These are phyloP conservation scores for Stegastes partitus DNA, from an alignment of 2,113 vertebrate species.

Conservation along the genomic window DNA sequence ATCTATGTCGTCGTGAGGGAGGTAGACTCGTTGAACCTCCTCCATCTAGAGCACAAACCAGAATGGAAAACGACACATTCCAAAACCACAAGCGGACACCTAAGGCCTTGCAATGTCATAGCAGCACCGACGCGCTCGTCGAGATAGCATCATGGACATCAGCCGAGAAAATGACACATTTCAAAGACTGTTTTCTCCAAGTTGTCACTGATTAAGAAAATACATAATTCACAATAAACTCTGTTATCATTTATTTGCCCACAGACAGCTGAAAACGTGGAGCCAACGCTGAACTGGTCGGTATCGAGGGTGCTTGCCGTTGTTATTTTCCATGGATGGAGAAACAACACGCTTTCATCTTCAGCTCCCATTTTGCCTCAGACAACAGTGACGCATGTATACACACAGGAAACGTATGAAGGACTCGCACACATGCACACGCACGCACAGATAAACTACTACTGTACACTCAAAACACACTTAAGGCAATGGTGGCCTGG, in stretches of 20 bases:
- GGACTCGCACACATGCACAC: constrained; percentile 16
- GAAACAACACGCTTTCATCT: constrained; percentile 7
- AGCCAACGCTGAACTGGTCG: constrained; percentile 6
- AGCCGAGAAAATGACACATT: constrained; percentile 37
- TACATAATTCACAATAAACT: not conserved
- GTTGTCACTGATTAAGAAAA: constrained; percentile 22
- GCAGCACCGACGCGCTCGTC: constrained; percentile 46
- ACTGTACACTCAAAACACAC: constrained; percentile 61
- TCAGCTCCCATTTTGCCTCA: constrained; percentile 31
- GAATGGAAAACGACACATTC: constrained; percentile 33
- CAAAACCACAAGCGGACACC: constrained; percentile 42
- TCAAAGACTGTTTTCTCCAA: constrained; percentile 27
- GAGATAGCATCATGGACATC: constrained; percentile 24
- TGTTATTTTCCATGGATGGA: constrained; percentile 7
- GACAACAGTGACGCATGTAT: constrained; percentile 48
- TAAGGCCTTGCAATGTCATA: constrained; percentile 50
- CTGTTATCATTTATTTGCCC: not conserved
- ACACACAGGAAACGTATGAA: constrained; percentile 27
- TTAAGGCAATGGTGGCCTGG: constrained; percentile 84
- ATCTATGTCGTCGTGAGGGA: constrained; percentile 34
- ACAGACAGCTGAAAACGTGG: not conserved
- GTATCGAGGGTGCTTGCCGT: not conserved
- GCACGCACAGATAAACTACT: constrained; percentile 22
- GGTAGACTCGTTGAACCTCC: constrained; percentile 52
- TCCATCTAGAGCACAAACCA: constrained; percentile 27